A percentile compares a stretch with the other conserved stretches of the same genome.
phyloP scores from a whole-genome alignment of 2,797 vertebrate genomes.

The Gadopsis marmoratus region DNA sequence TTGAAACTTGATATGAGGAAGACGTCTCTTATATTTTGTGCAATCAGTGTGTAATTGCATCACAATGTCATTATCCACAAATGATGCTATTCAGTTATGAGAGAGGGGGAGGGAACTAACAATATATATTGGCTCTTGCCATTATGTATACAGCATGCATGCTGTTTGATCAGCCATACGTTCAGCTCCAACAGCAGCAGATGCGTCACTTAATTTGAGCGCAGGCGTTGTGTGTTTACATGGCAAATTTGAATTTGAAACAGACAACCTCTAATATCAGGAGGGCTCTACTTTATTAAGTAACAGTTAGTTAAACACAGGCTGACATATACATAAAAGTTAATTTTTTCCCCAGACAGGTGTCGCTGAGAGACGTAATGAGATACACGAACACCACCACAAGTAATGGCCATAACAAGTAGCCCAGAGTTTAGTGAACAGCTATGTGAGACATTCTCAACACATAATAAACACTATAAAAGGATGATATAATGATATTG shows the following conservation, averaged over 20 bases:
- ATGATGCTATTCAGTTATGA: conserved; percentile 15
- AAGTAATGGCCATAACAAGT: conserved; percentile 10
- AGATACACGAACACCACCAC: background rate
- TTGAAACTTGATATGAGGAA: conserved; percentile 37
- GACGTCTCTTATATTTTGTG: conserved; percentile 18
- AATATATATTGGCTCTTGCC: background rate
- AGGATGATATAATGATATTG: conserved; percentile 23
- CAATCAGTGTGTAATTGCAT: conserved; percentile 33
- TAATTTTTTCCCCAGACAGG: conserved; percentile 4
- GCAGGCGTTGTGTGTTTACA: conserved; percentile 17
- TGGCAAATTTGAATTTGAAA: conserved; percentile 33
- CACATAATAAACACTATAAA: background rate
- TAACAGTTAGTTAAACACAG: conserved; percentile 22
- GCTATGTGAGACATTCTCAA: conserved; percentile 11
- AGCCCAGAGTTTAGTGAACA: conserved; percentile 22
- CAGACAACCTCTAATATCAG: conserved; percentile 1
- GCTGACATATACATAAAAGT: conserved; percentile 56
- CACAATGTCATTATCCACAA: conserved; percentile 36
- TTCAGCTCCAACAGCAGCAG: conserved; percentile 24
- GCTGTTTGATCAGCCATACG: conserved; percentile 14
- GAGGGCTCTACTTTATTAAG: background rate
- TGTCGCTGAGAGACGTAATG: background rate
- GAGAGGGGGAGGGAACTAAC: background rate
- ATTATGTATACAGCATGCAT: background rate
- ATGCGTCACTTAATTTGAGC: conserved; percentile 31